A percentile compares a stretch with the other conserved stretches of the same genome.
These are phyloP conservation scores for Gerris buenoi DNA, from an alignment of 1,140 invertebrate genomes.

Conservation along the genomic window DNA sequence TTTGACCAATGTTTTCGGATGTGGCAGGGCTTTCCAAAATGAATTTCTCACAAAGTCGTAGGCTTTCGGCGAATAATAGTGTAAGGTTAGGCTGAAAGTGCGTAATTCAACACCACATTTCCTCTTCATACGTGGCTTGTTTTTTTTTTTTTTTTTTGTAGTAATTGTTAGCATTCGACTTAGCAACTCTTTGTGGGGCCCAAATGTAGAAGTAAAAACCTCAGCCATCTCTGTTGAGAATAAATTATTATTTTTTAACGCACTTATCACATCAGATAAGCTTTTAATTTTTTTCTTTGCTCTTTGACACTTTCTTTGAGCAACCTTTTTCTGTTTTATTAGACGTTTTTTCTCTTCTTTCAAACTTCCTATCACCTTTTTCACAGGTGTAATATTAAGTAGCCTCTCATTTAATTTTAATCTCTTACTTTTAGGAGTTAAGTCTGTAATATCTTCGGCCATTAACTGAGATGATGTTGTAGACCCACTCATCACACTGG, in stretches of 20 bases:
- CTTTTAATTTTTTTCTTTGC: neutral
- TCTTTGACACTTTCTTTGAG: neutral
- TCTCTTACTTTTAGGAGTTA: neutral
- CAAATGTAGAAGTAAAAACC: neutral
- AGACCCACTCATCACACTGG: neutral
- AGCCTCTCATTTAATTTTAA: neutral
- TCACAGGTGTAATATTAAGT: neutral
- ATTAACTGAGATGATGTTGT: neutral
- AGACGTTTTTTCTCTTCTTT: neutral
- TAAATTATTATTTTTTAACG: neutral
- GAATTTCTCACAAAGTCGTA: neutral
- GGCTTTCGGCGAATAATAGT: neutral
- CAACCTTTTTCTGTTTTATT: neutral
- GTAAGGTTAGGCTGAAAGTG: neutral
- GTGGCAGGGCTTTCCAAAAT: neutral
- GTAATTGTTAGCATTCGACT: neutral
- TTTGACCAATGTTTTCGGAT: neutral
- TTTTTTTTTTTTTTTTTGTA: neutral
- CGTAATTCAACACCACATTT: neutral
- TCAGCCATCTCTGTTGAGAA: neutral
- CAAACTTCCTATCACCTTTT: neutral
- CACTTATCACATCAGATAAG: neutral
- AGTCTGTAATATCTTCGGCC: neutral
- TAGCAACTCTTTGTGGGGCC: neutral
- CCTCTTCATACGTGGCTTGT: neutral